Percentiles rank a stretch among this genome's conserved stretches.
Conservation (phyloP, 2,797 vertebrate genomes). For the Catamblyrhynchus diadema region DNA sequence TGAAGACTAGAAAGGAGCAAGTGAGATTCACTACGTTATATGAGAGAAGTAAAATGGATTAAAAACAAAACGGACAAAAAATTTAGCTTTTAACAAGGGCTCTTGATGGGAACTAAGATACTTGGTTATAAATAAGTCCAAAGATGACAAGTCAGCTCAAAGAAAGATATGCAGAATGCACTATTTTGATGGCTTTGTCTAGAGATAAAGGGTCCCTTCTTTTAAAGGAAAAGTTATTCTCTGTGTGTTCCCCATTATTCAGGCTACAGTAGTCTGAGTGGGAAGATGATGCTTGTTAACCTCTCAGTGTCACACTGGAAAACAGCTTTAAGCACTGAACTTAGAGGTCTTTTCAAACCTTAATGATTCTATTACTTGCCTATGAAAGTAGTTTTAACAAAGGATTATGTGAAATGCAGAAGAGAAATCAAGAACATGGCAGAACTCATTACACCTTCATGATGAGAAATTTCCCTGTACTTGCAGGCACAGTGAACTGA, state of each 20-base stretch:
- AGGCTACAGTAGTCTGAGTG: background rate
- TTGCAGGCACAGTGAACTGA: background rate
- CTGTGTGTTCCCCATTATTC: background rate
- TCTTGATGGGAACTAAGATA: background rate
- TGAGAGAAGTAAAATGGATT: background rate
- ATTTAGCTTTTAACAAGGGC: background rate
- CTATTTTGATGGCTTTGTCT: background rate
- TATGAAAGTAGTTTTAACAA: background rate
- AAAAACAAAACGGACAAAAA: background rate
- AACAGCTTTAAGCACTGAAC: background rate
- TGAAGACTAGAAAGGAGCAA: background rate
- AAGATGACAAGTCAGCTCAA: background rate
- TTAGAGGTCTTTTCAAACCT: background rate
- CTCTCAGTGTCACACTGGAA: background rate
- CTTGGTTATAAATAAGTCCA: background rate
- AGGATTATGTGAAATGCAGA: background rate
- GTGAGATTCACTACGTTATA: background rate
- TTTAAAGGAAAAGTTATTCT: background rate
- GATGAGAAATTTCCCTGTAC: background rate
- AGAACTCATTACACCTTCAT: background rate
- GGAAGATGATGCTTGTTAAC: background rate
- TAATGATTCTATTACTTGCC: background rate
- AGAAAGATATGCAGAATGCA: background rate
- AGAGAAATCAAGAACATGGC: background rate
- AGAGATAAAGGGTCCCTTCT: background rate